Conservation (phyloP, 2,113 vertebrate genomes). For the Probosciger aterrimus region DNA sequence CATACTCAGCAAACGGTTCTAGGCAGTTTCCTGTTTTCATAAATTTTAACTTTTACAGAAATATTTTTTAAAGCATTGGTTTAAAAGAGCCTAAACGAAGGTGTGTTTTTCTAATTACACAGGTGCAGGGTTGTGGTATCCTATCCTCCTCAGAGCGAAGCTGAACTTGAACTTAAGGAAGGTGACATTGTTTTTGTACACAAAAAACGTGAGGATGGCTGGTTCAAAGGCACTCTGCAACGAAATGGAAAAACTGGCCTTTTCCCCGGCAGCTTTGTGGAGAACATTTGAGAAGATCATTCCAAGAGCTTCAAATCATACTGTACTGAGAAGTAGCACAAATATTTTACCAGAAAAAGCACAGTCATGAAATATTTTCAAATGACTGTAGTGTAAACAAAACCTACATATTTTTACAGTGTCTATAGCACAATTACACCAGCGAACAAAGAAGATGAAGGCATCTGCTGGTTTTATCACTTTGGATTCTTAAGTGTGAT, state of each 20-base stretch:
- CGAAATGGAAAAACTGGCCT: slow-evolving; percentile 95
- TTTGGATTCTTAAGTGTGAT: slow-evolving; percentile 69
- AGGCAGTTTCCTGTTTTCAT: not conserved
- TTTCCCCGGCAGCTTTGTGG: slow-evolving; percentile 97
- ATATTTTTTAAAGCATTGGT: not conserved
- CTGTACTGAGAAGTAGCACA: slow-evolving; percentile 68
- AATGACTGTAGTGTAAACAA: slow-evolving; percentile 46
- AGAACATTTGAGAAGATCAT: slow-evolving; percentile 84
- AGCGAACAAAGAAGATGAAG: slow-evolving; percentile 21
- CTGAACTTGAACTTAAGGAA: slow-evolving; percentile 98
- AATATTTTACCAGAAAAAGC: slow-evolving; percentile 57
- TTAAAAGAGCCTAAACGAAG: not conserved
- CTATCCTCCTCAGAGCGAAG: slow-evolving; percentile 97
- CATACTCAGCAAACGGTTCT: not conserved
- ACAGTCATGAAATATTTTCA: slow-evolving; percentile 57
- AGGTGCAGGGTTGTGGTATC: slow-evolving; percentile 97
- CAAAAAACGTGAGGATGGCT: slow-evolving; percentile 95
- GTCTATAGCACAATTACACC: slow-evolving; percentile 54
- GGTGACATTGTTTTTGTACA: slow-evolving; percentile 99
- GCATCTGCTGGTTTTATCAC: slow-evolving; percentile 55
- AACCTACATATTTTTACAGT: slow-evolving; percentile 44
- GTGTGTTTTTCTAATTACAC: not conserved
- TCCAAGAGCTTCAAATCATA: not conserved
- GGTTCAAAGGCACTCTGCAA: slow-evolving; percentile 99
- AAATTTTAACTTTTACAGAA: not conserved